A percentile compares a stretch with the other conserved stretches of the same genome.
Conservation (phyloP, 2,797 vertebrate genomes). For the Ctenosaura bakeri region DNA sequence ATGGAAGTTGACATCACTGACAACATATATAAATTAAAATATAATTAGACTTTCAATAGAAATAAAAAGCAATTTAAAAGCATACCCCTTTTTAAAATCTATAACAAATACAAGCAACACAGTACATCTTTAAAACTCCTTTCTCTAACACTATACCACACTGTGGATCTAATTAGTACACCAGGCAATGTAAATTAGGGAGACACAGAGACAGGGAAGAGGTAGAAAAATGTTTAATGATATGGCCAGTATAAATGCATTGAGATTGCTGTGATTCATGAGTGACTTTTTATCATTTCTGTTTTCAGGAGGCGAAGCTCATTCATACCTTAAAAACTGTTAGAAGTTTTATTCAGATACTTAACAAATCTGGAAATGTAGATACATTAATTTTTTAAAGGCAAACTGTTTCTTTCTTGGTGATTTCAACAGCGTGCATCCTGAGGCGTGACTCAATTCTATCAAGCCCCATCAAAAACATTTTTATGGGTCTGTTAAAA, state of each 20-base stretch:
- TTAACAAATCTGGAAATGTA: not conserved
- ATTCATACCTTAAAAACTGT: not conserved
- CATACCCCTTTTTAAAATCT: too few species aligned
- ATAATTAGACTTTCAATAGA: too few species aligned
- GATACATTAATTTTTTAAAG: not conserved
- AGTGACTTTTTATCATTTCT: not conserved
- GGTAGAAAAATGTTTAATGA: not conserved
- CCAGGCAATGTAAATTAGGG: not conserved
- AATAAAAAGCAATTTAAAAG: too few species aligned
- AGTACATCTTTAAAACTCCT: not conserved
- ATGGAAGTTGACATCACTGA: too few species aligned
- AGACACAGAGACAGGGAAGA: not conserved
- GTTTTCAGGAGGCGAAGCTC: not conserved
- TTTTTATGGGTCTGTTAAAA: not conserved
- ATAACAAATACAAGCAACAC: not conserved
- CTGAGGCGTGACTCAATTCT: too few species aligned
- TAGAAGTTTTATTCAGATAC: not conserved
- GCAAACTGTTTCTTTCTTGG: not conserved
- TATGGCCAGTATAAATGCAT: not conserved
- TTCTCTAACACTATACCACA: too few species aligned
- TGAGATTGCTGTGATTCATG: not conserved
- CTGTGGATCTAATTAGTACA: too few species aligned
- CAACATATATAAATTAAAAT: too few species aligned
- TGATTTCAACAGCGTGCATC: not conserved
- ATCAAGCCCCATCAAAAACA: not conserved